phyloP scores from a whole-genome alignment of 2,113 vertebrate species.

The Tupaia tana region DNA sequence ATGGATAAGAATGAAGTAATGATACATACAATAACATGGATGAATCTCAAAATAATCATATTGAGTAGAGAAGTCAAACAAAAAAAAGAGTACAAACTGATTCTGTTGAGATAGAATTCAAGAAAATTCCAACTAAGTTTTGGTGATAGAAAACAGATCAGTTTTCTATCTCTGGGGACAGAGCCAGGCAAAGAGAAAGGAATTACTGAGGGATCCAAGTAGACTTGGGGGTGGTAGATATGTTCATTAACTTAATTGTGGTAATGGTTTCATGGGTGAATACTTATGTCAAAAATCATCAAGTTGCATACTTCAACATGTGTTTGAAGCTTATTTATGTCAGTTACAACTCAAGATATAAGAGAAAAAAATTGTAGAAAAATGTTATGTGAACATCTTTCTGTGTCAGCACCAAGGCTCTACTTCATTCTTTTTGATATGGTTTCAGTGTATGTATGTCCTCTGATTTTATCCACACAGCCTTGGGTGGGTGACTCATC shows the following conservation, averaged over 20 bases:
- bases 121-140: conserved; percentile 44
- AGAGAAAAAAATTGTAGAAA: conserved; percentile 31
- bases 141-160: conserved; percentile 45
- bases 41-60: conserved; percentile 52
- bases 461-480: conserved; percentile 61
- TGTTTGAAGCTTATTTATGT: conserved; percentile 27
- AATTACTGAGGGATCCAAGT: conserved; percentile 17
- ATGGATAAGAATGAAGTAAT: neutral
- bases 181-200: neutral
- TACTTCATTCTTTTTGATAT: neutral
- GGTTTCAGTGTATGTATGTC: conserved; percentile 29
- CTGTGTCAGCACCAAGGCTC: neutral
- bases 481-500: conserved; percentile 58
- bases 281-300: conserved; percentile 26
- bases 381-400: conserved; percentile 1
- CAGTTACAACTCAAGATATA: conserved; percentile 23
- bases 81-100: conserved; percentile 1
- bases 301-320: conserved; percentile 4
- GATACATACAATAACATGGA: neutral
- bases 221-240: conserved; percentile 40
- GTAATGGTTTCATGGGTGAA: neutral
- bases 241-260: conserved; percentile 58
- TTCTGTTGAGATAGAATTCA: conserved; percentile 46
- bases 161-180: neutral
- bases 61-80: conserved; percentile 33